These are phyloP conservation scores for Holothuria scabra DNA, from an alignment of 53 echinoderm and acorn worm genomes.

Conservation along the genomic window DNA sequence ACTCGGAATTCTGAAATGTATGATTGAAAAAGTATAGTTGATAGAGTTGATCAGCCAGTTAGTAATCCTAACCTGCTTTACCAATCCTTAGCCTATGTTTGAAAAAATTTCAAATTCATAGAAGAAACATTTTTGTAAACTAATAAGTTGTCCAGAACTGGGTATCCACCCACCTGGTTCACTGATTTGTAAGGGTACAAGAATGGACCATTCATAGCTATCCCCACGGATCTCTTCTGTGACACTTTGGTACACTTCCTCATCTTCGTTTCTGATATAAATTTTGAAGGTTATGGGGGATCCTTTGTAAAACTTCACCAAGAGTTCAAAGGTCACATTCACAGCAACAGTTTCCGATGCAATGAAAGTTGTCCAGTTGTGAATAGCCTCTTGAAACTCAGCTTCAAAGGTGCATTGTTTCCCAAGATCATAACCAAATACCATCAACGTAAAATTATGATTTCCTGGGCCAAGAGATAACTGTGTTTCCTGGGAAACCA, in stretches of 20 bases:
- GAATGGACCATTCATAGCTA: not conserved
- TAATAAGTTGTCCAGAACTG: no score
- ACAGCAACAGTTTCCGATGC: not conserved
- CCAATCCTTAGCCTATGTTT: no score
- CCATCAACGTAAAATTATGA: conserved; percentile 11
- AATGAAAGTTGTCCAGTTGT: not conserved
- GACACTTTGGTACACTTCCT: not conserved
- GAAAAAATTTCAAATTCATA: no score
- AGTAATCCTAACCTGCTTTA: no score
- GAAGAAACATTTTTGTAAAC: no score
- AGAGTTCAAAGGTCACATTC: conserved; percentile 42
- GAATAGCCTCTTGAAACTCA: conserved; percentile 16
- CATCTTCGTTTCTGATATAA: not conserved
- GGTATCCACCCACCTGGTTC: not conserved
- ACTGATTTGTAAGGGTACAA: not conserved
- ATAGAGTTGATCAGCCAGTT: no score
- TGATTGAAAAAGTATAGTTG: no score
- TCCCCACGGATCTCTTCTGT: not conserved
- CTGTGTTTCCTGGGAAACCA: not conserved
- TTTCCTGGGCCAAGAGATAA: conserved; percentile 28
- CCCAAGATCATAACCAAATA: not conserved
- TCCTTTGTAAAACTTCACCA: conserved; percentile 48
- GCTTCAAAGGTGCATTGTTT: conserved; percentile 13
- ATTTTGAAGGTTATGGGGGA: conserved; percentile 51
- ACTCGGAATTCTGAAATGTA: no score